Base-by-base conservation (phyloP, 2,797 vertebrate genomes). In the Anabacerthia variegaticeps region DNA sequence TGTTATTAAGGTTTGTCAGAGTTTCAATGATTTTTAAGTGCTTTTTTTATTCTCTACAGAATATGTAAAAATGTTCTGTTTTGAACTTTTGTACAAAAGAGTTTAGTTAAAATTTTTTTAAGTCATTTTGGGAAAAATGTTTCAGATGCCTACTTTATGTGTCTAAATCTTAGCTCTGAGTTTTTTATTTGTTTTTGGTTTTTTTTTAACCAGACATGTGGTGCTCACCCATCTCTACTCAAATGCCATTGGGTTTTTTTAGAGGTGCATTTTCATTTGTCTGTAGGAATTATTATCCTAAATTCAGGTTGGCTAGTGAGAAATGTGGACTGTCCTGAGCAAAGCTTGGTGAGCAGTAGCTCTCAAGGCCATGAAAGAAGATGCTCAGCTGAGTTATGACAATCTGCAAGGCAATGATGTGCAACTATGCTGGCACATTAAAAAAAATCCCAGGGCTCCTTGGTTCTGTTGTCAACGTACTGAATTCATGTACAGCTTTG, bases 1-100 rank as follows among this genome's bases (percentile, higher is more conserved):
- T 93, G 84, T 91, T 95, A 95, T 97, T 95, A 95, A 92, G 90
- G 81, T 94, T 96, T 95, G 81, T 93, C 88, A 96, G 74, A 69
- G 51, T 88, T 95, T 95, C 89, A 94, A 23, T 71, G 37, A 85
- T 74, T 71, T 95, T 87, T 41, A 91, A 85, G 71, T 28, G 19
- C 26, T 4, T 85, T 88, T 83, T 91, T 84, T 58, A 86, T 89
- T 89, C 83, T 65, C 54, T 55, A 48, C 61, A 85, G 77, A 73
- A 66, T 63, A 76, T 74, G 39, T 79, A 79, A 95, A 94, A 93
- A 63, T 2, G 13, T 84, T 93, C 74, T 54, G 26, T 30, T 52
- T 59, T 88, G 63, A 88, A 66, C 30, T 87, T 81, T 39, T 39
- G 14, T 66, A 43, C 3, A 3, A 62, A 84, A 69, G 82, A 72